Evolutionary conservation across 1,140 invertebrate genomes (phyloP).

Genomic region (Epicauta chinensis): DNA sequence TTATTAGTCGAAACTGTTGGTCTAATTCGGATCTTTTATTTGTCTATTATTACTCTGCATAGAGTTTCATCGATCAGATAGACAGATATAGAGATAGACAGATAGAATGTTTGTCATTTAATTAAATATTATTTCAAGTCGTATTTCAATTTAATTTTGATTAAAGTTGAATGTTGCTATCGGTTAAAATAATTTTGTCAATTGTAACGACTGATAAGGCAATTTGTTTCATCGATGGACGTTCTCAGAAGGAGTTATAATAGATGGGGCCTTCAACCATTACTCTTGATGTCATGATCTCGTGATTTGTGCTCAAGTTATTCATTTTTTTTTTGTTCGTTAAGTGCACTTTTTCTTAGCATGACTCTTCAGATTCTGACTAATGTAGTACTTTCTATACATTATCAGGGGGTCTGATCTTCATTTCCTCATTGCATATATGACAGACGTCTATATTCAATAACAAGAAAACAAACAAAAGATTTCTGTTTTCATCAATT

Average conservation of each 20-base stretch:
- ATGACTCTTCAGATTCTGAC: conserved; percentile 18
- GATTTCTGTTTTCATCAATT: not conserved
- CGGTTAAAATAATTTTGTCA: conserved; percentile 11
- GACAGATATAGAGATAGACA: too few relatives aligned
- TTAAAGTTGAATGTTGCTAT: too few relatives aligned
- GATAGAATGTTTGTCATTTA: too few relatives aligned
- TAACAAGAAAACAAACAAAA: conserved; percentile 1
- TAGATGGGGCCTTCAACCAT: conserved; percentile 14
- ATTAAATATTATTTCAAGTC: too few relatives aligned
- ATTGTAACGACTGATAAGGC: conserved; percentile 1
- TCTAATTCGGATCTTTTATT: too few relatives aligned
- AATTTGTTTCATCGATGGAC: conserved; percentile 8
- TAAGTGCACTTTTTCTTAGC: conserved; percentile 21
- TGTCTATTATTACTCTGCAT: too few relatives aligned
- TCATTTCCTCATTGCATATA: conserved; percentile 15
- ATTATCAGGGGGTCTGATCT: conserved; percentile 15
- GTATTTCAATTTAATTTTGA: too few relatives aligned
- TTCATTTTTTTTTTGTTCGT: conserved; percentile 20
- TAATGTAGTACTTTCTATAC: conserved; percentile 18
- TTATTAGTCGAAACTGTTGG: too few relatives aligned
- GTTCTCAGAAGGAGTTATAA: conserved; percentile 6
- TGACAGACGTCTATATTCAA: conserved; percentile 6
- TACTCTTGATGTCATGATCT: conserved; percentile 19
- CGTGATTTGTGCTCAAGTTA: conserved; percentile 17
- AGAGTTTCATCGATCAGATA: too few relatives aligned